phyloP scores from a whole-genome alignment of 1,140 invertebrate genomes.

The Bathynomus jamesi region DNA sequence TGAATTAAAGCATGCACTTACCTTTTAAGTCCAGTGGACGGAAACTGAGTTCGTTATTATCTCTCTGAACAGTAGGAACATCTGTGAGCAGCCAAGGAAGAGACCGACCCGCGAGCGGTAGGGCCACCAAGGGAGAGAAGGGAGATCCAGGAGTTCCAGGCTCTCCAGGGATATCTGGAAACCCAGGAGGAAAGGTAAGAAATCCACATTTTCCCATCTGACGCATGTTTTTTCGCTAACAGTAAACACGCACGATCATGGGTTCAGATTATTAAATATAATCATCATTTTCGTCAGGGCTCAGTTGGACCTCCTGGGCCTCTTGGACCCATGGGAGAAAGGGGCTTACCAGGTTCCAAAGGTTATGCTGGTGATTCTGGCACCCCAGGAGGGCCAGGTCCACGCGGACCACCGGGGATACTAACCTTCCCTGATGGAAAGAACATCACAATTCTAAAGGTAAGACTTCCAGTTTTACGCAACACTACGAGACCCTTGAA shows the following conservation, averaged over 20 bases:
- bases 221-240: slow-evolving; percentile 5
- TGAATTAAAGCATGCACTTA: no score
- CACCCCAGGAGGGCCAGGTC: slow-evolving; percentile 20
- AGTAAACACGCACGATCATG: background rate
- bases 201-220: background rate
- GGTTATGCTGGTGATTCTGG: slow-evolving; percentile 34
- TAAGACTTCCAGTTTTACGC: slow-evolving; percentile 8
- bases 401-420: slow-evolving; percentile 24
- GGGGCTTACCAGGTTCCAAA: slow-evolving; percentile 8
- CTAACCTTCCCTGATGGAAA: slow-evolving; percentile 21
- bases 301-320: slow-evolving; percentile 36
- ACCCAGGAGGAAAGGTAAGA: slow-evolving; percentile 3
- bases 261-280: no score
- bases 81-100: no score
- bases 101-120: background rate
- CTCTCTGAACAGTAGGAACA: no score
- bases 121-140: slow-evolving; percentile 5
- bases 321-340: background rate
- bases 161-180: slow-evolving; percentile 15
- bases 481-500: no score
- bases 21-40: no score
- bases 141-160: slow-evolving; percentile 24
- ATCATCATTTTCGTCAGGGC: slow-evolving; percentile 23
- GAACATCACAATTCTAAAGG: slow-evolving; percentile 28
- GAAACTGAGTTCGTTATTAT: no score